Conservation (phyloP, 2,113 vertebrate genomes). For the Crotalus tigris region DNA sequence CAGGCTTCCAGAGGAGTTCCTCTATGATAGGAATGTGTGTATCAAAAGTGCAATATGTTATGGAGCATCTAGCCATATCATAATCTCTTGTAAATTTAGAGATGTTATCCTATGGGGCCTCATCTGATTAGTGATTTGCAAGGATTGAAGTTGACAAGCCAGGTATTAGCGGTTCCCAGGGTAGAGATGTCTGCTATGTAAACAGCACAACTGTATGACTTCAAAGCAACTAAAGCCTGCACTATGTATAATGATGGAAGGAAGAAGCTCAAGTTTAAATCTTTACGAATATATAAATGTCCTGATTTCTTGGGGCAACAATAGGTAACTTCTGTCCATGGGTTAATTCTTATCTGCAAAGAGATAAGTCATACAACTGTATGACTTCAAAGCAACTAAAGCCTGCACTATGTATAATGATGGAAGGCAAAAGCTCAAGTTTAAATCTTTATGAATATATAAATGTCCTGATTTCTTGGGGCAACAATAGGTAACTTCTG, state of each 20-base stretch:
- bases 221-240: neutral
- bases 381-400: neutral
- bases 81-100: neutral
- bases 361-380: neutral
- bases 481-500: neutral
- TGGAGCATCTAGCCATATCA: neutral
- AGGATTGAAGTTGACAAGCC: neutral
- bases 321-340: neutral
- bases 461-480: neutral
- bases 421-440: neutral
- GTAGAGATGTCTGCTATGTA: neutral
- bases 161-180: neutral
- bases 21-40: neutral
- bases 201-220: neutral
- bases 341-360: neutral
- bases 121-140: neutral
- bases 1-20: neutral
- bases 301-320: neutral
- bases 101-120: neutral
- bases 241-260: neutral
- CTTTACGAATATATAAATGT: neutral
- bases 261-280: neutral
- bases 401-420: neutral
- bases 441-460: neutral
- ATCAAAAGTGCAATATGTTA: neutral